Evolutionary conservation across 2,113 vertebrate species (phyloP), one percentile per base, ranked within the genome.

Genomic region (Pleuronectes platessa): DNA sequence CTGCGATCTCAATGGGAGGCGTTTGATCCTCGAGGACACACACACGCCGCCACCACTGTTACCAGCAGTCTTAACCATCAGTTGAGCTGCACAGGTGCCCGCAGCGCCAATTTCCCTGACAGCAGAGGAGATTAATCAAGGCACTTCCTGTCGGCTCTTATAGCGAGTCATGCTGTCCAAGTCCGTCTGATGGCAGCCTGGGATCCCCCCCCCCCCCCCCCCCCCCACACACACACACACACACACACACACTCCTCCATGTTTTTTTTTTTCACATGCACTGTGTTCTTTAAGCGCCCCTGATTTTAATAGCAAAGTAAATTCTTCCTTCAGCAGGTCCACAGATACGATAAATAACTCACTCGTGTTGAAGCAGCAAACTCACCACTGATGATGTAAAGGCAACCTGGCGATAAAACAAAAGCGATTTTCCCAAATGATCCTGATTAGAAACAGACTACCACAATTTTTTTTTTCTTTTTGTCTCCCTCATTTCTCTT

Each of bases 91-190:
- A 40, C 83, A 81, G 79, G 61, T 83, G 63, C 76, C 68, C 61
- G 24, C 47, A 3, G 66, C 45, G 40, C n/a, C 71, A 12, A n/a
- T 82, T 83, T 83, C 23, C 23, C 35, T 61, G 87, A 79, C 82
- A 85, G 81, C 53, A 24, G 75, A 56, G 47, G 53, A 78, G 82
- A 88, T 88, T 77, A 81, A 90, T 85, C 70, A 72, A 64, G 58
- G 74, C 76, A 49, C 79, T 68, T 74, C 66, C 42, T 71, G 73
- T 88, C 79, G 81, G 67, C 49, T 67, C 82, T 76, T 71, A 72
- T 27, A 75, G 60, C 9, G 24, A 74, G 60, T 76, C 74, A 58
- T 60, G 68, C 66, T 66, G 75, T 78, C 62, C 61, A 51, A 72
- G 61, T 78, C 72, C 23, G 23, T 70, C 23, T 21, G 55, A 56